Percentiles rank a stretch among this genome's conserved stretches.
Conservation (phyloP, 2,797 vertebrate species). For the Pteropus rufus region DNA sequence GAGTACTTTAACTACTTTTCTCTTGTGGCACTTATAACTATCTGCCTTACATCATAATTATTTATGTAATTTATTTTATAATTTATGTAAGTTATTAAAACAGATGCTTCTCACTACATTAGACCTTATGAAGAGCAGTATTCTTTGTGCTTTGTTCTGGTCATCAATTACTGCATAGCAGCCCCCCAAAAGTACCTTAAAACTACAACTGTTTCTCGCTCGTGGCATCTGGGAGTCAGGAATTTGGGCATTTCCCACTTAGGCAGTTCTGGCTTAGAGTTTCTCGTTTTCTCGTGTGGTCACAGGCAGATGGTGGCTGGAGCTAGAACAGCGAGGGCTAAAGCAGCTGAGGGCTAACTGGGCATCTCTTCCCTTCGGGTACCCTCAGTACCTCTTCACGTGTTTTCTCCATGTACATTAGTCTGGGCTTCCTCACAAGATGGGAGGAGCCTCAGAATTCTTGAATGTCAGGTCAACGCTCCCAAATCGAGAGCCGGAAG, state of each 20-base stretch:
- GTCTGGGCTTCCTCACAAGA: not conserved
- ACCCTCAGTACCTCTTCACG: accelerated
- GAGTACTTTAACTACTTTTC: not conserved
- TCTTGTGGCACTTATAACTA: not conserved
- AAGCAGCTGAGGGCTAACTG: no score
- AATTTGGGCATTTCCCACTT: not conserved
- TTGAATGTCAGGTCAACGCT: not conserved
- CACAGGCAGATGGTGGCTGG: not conserved
- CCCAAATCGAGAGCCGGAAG: not conserved
- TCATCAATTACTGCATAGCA: not conserved
- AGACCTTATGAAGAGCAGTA: not conserved
- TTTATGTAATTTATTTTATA: not conserved
- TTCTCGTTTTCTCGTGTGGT: not conserved
- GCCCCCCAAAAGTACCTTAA: not conserved
- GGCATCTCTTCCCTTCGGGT: not conserved
- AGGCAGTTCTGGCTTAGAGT: not conserved
- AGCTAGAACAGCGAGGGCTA: not conserved
- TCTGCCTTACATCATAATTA: not conserved
- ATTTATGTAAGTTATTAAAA: not conserved
- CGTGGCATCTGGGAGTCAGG: not conserved
- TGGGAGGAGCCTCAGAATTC: not conserved
- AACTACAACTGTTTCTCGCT: not conserved
- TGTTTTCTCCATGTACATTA: not conserved
- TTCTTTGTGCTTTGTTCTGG: not conserved
- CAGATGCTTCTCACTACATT: not conserved